Base-by-base conservation (phyloP, 2,888 invertebrate genomes). In the Drosophila borealis region DNA sequence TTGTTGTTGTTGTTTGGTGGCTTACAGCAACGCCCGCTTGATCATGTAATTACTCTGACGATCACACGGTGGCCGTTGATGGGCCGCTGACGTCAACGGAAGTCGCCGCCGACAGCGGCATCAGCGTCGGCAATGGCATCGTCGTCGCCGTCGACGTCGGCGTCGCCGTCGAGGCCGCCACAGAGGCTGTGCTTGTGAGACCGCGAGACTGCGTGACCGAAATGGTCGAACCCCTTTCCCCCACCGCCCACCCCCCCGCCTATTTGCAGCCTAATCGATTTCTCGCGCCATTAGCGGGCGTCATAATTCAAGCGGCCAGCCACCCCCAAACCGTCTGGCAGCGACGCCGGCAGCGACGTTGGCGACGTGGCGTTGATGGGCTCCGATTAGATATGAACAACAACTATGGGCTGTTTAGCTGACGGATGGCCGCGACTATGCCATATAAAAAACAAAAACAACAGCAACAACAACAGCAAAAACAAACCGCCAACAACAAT, bases 31-130 rank as follows among this genome's bases (percentile, higher is more conserved):
- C 55, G 77, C 60, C 48, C 63, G 70, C 67, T 75, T 39, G 75
- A 76, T 74, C 77, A 79, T 89, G 84, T 79, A 87, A 88, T 86
- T 84, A 79, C 69, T 88, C 80, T 82, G 87, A 78, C 88, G 89
- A 89, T 89, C 89, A 50, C 67, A 49, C 70, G 66, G 71, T 70
- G 70, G 70, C 57, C 69, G 74, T 55, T 74, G 81, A 75, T 74
- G 81, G 71, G 68, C 65, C 46, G 62, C 78, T 88, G 83, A 84
- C 89, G 83, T 88, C 83, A 83, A 83, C 87, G 88, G 83, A 83
- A 83, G 88, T 88, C 49, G 42, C 29, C 61, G 74, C 29, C 61
- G 21, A 39, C 60, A 55, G 10, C 19, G 42, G 14, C 53, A 67
- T n/a, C 29, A 25, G 13, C 41, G 63, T 4, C 25, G 14, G 11